Evolutionary conservation across 1,140 invertebrate species (phyloP).

Genomic region (Tyrophagus putrescentiae): DNA sequence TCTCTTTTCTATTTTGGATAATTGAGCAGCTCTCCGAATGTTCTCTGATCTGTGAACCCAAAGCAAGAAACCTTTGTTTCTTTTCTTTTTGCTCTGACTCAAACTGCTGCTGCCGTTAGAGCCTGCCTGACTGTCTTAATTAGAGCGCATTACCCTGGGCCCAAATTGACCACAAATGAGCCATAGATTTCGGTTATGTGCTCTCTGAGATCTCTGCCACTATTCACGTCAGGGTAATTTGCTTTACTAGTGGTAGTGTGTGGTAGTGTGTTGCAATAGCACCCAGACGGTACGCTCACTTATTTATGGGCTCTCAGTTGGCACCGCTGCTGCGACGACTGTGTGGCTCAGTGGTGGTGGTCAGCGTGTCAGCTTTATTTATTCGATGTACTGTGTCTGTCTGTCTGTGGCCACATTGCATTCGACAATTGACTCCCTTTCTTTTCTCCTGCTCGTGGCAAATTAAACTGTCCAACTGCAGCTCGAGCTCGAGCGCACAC

Average conservation of each 20-base stretch:
- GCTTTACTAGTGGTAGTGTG: neutral
- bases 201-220: slow-evolving; percentile 8
- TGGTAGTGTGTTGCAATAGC: neutral
- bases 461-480: too few relatives aligned
- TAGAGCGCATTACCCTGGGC: neutral
- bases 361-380: neutral
- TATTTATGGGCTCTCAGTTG: slow-evolving; percentile 13
- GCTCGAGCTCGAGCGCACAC: neutral
- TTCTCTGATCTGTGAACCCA: too few relatives aligned
- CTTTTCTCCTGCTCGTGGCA: too few relatives aligned
- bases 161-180: slow-evolving; percentile 12
- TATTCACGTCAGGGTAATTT: neutral
- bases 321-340: too few relatives aligned
- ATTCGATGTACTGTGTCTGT: neutral
- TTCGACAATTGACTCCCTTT: too few relatives aligned
- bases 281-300: neutral
- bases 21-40: too few relatives aligned
- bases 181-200: slow-evolving; percentile 13
- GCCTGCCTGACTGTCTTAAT: slow-evolving; percentile 10
- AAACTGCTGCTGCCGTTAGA: too few relatives aligned
- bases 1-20: too few relatives aligned
- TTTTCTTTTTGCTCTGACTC: too few relatives aligned
- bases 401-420: too few relatives aligned
- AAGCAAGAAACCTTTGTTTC: too few relatives aligned
- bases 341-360: too few relatives aligned